Conservation (phyloP, 1,140 invertebrate genomes). For the Meloidogyne exigua region DNA sequence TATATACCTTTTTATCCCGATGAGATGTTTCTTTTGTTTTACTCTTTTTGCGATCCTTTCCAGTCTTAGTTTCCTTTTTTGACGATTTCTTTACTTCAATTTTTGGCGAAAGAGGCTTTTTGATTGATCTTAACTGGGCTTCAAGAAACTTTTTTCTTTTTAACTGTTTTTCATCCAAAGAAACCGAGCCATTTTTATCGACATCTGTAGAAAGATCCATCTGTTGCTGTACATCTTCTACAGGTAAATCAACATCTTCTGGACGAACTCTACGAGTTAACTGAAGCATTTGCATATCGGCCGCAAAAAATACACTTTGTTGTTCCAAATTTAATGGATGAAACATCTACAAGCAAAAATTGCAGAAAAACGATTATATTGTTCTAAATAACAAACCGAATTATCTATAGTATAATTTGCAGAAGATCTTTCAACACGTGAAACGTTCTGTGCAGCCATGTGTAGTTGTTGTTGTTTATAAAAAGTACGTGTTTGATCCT, state of each 20-base stretch:
- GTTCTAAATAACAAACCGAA: not conserved
- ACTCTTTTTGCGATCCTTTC: slow-evolving; percentile 25
- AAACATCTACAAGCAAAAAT: slow-evolving; percentile 31
- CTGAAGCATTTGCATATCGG: slow-evolving; percentile 46
- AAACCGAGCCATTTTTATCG: not conserved
- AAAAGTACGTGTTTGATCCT: slow-evolving; percentile 17
- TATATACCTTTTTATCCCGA: slow-evolving; percentile 1
- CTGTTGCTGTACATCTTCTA: not conserved
- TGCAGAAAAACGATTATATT: not conserved
- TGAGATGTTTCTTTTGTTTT: slow-evolving; percentile 8
- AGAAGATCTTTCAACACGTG: not conserved
- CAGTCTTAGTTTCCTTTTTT: not conserved
- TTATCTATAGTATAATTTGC: not conserved
- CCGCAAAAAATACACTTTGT: slow-evolving; percentile 25
- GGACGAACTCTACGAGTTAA: slow-evolving; percentile 40
- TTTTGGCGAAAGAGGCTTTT: slow-evolving; percentile 16
- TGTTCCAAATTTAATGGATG: slow-evolving; percentile 40
- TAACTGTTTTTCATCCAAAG: slow-evolving; percentile 22
- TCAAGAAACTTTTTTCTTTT: slow-evolving; percentile 43
- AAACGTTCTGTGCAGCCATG: not conserved
- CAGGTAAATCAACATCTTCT: slow-evolving; percentile 47
- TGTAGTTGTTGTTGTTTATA: slow-evolving; percentile 25
- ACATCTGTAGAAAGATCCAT: slow-evolving; percentile 7
- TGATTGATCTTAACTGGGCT: slow-evolving; percentile 37
- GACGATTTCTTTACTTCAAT: slow-evolving; percentile 21